Evolutionary conservation across 2,888 invertebrate species (phyloP).

Genomic region (Drosophila barbarae): DNA sequence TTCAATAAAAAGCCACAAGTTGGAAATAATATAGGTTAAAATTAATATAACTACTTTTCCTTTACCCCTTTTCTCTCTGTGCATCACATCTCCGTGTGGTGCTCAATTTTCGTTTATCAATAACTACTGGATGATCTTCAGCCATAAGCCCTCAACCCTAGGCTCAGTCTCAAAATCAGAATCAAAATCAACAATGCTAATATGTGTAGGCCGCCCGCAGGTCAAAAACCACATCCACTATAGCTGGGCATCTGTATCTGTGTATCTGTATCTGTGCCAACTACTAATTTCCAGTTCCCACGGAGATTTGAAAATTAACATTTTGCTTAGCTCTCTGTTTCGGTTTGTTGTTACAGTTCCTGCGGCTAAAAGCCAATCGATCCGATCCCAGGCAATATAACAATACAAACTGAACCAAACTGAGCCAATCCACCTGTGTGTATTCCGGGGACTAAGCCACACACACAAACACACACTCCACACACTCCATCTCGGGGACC

Average conservation of each 20-base stretch:
- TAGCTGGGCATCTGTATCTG: constrained; percentile 10
- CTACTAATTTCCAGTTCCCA: constrained; percentile 72
- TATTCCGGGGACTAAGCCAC: constrained; percentile 18
- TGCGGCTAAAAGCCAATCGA: constrained; percentile 53
- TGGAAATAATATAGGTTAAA: too few relatives aligned
- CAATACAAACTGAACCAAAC: not conserved
- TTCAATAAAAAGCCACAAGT: not conserved
- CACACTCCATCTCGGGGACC: constrained; percentile 17
- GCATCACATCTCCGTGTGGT: constrained; percentile 29
- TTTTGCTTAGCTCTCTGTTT: constrained; percentile 49
- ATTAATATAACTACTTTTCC: not conserved
- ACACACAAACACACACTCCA: not conserved
- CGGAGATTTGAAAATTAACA: constrained; percentile 76
- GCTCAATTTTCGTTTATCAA: constrained; percentile 55
- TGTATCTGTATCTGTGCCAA: constrained; percentile 43
- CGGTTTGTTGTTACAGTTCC: constrained; percentile 65
- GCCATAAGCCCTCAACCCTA: constrained; percentile 10
- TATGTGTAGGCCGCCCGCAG: constrained; percentile 64
- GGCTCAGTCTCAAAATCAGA: not conserved
- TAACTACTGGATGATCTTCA: constrained; percentile 24
- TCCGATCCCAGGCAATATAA: not conserved
- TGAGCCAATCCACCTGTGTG: constrained; percentile 47
- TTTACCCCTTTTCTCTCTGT: not conserved
- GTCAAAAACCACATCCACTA: constrained; percentile 32
- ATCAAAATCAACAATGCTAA: constrained; percentile 66